Evolutionary conservation across 2,797 vertebrate genomes (phyloP).

Genomic region (Bradypodion pumilum): DNA sequence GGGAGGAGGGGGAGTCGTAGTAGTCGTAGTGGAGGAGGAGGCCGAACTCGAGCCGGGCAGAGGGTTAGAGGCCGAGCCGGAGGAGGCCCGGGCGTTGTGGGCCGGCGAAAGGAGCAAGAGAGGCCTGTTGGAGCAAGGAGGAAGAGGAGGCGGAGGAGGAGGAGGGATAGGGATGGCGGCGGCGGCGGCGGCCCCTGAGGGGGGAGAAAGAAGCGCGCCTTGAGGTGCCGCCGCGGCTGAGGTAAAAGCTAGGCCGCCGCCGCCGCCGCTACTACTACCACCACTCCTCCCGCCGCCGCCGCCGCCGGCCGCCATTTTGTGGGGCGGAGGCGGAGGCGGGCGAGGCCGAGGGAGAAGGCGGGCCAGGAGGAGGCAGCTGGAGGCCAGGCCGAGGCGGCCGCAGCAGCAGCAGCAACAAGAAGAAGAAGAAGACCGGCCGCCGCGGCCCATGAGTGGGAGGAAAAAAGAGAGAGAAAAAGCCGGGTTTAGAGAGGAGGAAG

Average conservation of each 20-base stretch:
- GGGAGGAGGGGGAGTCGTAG: constrained; percentile 65
- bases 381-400: background rate
- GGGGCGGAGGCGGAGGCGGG: constrained; percentile 53
- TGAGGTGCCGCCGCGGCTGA: background rate
- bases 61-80: too few species aligned
- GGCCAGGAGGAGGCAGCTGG: too few species aligned
- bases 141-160: background rate
- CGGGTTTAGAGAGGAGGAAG: background rate
- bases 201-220: background rate
- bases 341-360: background rate
- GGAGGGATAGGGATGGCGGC: too few species aligned
- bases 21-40: constrained; percentile 78
- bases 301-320: constrained; percentile 37
- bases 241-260: background rate
- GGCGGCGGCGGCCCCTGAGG: too few species aligned
- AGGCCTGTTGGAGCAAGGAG: background rate
- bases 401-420: too few species aligned
- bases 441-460: background rate
- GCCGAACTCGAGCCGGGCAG: too few species aligned
- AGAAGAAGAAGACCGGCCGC: too few species aligned
- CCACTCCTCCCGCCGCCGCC: constrained; percentile 15
- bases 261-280: background rate
- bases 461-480: background rate
- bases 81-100: constrained; percentile 64
- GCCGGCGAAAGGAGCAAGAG: constrained; percentile 46